Base-by-base conservation (phyloP, 2,888 invertebrate species). In the Habrosyne pyritoides region DNA sequence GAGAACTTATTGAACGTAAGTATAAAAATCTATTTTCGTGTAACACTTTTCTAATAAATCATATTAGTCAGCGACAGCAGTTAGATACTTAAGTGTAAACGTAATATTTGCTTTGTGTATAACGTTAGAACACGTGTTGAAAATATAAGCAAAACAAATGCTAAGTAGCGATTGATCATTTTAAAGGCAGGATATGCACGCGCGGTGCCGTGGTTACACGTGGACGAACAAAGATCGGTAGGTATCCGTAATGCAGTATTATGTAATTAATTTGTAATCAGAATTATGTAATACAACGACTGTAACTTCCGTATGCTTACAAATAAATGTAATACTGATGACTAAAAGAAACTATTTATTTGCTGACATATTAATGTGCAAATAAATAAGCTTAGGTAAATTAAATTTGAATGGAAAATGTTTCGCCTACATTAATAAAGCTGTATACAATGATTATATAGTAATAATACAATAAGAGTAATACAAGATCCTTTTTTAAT, bases 181-280 rank as follows among this genome's bases (percentile, higher is more conserved):
- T 42, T 61, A 56, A 50, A 51, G 52, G 56, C 67, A 60, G 58
- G 59, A 67, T 57, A 60, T 54, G 49, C 53, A 54, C 47, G 56
- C 50, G 24, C 24, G 24, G 24, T 24, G 53, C 52, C 51, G 47
- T 33, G n/a, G 49, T 26, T 52, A 18, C 70, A 70, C 66, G 71
- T 71, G 63, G 53, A 47, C 59, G 42, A 57, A 70, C 64, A 66
- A 66, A 66, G 56, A 66, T 28, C 56, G 53, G 62, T 64, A 61
- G 53, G 62, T 57, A 42, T 36, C 36, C 36, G 47, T 47, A 49
- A 18, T 47, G 14, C 53, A 47, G 22, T 21, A 33, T 30, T 10
- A 54, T 42, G 14, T 49, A 53, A 47, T 24, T 36, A 52, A 53
- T 24, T 3, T 49, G 47, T n/a, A n/a, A n/a, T 53, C 10, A 30